phyloP scores from a whole-genome alignment of 2,888 invertebrate species.

The Chorisops tibialis region DNA sequence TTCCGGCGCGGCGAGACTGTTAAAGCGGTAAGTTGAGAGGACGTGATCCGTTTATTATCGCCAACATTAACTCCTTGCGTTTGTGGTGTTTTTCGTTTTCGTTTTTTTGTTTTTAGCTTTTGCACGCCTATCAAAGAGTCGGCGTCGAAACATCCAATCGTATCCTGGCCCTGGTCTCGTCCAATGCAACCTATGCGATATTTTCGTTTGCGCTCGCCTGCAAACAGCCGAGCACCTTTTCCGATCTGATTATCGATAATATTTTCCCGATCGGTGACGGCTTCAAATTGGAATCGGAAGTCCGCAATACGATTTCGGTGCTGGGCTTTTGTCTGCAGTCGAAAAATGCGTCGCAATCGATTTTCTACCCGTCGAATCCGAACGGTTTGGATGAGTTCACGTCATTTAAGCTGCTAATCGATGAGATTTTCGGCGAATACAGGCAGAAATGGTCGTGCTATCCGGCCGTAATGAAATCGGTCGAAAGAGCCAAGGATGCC shows the following conservation, averaged over 20 bases:
- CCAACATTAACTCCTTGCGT: neutral
- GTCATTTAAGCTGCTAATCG: conserved; percentile 7
- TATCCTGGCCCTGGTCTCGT: conserved; percentile 46
- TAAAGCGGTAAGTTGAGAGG: conserved; percentile 42
- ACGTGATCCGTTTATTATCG: neutral
- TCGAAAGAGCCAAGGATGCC: neutral
- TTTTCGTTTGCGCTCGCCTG: conserved; percentile 45
- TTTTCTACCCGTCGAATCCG: conserved; percentile 13
- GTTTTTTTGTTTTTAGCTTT: conserved; percentile 41
- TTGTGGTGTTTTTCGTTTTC: neutral
- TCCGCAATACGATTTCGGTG: conserved; percentile 14
- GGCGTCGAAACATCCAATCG: conserved; percentile 46
- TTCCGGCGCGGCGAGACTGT: conserved; percentile 48
- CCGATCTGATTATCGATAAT: conserved; percentile 76
- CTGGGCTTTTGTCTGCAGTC: conserved; percentile 42
- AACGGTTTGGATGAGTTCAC: conserved; percentile 8
- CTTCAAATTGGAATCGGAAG: conserved; percentile 70
- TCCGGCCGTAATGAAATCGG: too few relatives aligned
- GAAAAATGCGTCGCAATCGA: neutral
- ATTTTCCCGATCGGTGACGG: conserved; percentile 75
- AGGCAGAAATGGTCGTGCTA: conserved; percentile 35
- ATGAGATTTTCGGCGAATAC: neutral
- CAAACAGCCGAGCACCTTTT: conserved; percentile 65
- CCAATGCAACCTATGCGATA: conserved; percentile 47
- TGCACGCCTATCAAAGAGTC: conserved; percentile 50